These are phyloP conservation scores for Zeugodacus cucurbitae DNA, from an alignment of 1,140 invertebrate species.

Conservation along the genomic window DNA sequence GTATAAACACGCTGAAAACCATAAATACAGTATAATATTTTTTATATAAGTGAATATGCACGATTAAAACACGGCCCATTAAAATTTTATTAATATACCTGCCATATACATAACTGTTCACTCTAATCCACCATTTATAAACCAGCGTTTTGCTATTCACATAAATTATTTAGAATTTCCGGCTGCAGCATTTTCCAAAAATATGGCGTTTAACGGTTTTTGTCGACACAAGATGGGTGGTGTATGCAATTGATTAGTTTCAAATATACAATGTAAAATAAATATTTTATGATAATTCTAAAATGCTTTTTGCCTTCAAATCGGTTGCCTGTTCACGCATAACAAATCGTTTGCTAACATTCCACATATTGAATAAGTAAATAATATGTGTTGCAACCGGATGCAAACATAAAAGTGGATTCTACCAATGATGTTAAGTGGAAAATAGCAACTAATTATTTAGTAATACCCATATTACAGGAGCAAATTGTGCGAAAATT, in stretches of 20 bases:
- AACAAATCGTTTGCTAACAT: background rate
- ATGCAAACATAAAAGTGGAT: background rate
- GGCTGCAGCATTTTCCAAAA: background rate
- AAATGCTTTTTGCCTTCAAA: background rate
- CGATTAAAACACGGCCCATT: no score
- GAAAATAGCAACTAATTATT: background rate
- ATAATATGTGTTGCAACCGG: background rate
- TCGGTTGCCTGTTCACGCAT: background rate
- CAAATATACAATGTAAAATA: background rate
- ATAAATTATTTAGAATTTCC: background rate
- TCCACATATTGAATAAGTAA: background rate
- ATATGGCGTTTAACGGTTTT: background rate
- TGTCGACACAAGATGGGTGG: background rate
- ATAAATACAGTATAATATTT: no score
- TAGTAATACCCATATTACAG: background rate
- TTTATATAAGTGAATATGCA: no score
- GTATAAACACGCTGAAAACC: no score
- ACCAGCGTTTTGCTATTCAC: background rate
- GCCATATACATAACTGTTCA: background rate
- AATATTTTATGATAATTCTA: background rate
- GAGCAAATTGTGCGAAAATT: background rate
- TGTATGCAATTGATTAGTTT: background rate
- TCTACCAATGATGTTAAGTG: background rate
- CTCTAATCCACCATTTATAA: background rate
- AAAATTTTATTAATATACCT: no score